Evolutionary conservation across 2,888 invertebrate genomes (phyloP).

Genomic region (Ellobium chinense): DNA sequence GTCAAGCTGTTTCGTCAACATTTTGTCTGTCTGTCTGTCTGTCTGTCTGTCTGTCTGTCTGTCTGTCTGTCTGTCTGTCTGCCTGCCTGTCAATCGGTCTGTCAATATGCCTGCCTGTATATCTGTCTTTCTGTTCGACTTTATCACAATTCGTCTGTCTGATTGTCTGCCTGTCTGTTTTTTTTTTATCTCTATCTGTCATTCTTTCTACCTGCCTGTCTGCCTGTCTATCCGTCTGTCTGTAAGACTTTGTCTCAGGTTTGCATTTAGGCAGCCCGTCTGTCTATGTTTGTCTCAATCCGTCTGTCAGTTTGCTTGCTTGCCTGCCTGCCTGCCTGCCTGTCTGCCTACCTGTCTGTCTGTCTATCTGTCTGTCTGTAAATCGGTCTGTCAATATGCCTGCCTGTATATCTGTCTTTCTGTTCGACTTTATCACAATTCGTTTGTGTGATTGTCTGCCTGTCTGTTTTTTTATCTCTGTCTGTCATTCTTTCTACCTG

Average conservation of each 20-base stretch:
- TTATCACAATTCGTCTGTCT: not conserved
- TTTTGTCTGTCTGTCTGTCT: slow-evolving; percentile 12
- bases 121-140: slow-evolving; percentile 11
- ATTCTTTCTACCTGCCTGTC: not conserved
- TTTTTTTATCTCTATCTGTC: not conserved
- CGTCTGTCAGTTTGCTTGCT: no score
- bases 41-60: slow-evolving; percentile 36
- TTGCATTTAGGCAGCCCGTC: no score
- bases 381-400: not conserved
- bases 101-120: not conserved
- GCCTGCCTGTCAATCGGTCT: slow-evolving; percentile 11
- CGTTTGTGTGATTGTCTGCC: no score
- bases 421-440: no score
- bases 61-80: slow-evolving; percentile 21
- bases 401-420: no score
- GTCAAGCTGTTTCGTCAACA: no score
- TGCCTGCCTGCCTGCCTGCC: no score
- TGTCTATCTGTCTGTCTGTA: no score
- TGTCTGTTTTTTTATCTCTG: not conserved
- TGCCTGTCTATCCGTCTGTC: not conserved
- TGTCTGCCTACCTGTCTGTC: no score
- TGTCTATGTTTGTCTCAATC: no score
- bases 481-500: not conserved
- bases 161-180: not conserved
- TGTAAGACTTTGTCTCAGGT: no score